Base-by-base conservation (phyloP, 2,797 vertebrate species). In the Enteromius mattozi region DNA sequence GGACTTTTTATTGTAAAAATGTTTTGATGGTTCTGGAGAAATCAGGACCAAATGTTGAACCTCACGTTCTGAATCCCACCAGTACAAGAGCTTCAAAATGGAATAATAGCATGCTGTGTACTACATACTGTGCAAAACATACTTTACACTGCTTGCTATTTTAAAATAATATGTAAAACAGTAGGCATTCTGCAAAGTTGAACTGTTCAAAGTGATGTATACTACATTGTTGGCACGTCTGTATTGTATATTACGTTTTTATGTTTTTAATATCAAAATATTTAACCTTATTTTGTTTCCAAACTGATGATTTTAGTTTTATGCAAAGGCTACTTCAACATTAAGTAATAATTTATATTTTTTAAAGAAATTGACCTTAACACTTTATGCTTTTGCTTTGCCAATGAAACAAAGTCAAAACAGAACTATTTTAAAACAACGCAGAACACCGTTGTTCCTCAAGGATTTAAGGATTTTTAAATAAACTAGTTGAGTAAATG, bases 101-200 rank as follows among this genome's bases (percentile, higher is more conserved):
- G 12, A 76, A 56, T 14, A 75, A 47, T 75, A 37, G 19, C 49
- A 56, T 56, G 72, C 72, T 56, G 72, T 56, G 13, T 56, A 56
- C 19, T 76, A 17, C 72, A 54, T 35, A 75, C 72, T 75, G 30
- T 75, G 47, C 30, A 75, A 54, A 51, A 56, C 33, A 76, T 14
- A 76, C 19, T 76, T 75, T 37, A n/a, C 30, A 12, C 47, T 56
- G 49, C 19, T 37, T 35, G 19, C 30, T 76, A 16, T 37, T 56
- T 76, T 37, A 56, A 76, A 76, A 76, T 51, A 74, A 35, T n/a
- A 75, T n/a, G 27, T 76, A 21, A 76, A 35, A 76, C 72, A 76
- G 49, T 37, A 35, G 49, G 49, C 30, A 21, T 35, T 35, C 72
- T 54, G 72, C 42, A 75, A 76, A 35, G 30, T 56, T 21, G 72